Conservation (phyloP, 2,888 invertebrate species). For the Agrotis segetum region DNA sequence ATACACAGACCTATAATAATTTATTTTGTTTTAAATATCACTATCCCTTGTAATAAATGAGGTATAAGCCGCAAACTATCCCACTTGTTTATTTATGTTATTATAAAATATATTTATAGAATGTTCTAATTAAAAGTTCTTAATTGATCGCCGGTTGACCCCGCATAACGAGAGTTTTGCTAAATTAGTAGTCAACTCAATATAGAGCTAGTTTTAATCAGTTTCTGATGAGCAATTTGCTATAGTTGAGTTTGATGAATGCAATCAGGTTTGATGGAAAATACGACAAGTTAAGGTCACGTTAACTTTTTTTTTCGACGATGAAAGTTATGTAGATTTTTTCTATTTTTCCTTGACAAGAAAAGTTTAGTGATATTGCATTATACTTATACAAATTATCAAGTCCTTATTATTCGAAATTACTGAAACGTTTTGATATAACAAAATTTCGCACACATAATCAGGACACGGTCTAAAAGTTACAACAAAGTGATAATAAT, state of each 20-base stretch:
- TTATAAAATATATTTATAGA: conserved; percentile 26
- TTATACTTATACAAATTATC: too few relatives aligned
- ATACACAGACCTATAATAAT: too few relatives aligned
- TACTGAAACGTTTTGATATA: too few relatives aligned
- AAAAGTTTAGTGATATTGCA: too few relatives aligned
- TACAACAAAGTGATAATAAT: too few relatives aligned
- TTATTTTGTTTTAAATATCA: background rate
- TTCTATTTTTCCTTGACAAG: background rate
- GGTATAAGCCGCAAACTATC: background rate
- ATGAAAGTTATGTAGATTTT: background rate
- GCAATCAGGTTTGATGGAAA: background rate
- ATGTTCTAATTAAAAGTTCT: conserved; percentile 16
- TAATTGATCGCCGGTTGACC: conserved; percentile 28
- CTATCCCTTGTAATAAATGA: conserved; percentile 6
- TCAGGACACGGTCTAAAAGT: too few relatives aligned
- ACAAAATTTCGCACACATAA: too few relatives aligned
- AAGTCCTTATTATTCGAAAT: too few relatives aligned
- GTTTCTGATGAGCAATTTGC: conserved; percentile 22
- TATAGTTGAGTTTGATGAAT: background rate
- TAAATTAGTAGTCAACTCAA: conserved; percentile 2
- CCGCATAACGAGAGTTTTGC: conserved; percentile 31
- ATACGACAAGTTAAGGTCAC: background rate
- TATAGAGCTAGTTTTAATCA: conserved; percentile 20
- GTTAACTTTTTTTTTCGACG: background rate
- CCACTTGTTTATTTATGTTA: background rate